These are phyloP conservation scores for Germaria angustata DNA, from an alignment of 2,888 invertebrate species.

Conservation along the genomic window DNA sequence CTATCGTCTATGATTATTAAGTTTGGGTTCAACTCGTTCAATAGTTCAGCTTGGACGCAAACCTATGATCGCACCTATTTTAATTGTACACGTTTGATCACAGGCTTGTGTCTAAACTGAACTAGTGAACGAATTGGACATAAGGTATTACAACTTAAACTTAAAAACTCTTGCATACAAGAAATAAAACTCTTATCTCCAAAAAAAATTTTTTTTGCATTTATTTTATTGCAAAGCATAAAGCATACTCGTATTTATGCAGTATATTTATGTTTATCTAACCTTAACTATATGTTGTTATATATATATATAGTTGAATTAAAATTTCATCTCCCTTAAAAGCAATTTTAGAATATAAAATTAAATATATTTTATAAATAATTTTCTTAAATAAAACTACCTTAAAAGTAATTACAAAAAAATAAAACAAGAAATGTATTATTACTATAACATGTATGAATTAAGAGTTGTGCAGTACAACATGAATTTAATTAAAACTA, in stretches of 20 bases:
- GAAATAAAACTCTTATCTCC: not conserved
- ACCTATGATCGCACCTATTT: no score
- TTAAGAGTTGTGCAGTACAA: constrained; percentile 59
- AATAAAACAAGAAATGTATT: constrained; percentile 25
- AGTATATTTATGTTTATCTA: not conserved
- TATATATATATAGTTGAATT: constrained; percentile 4
- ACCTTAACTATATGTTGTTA: not conserved
- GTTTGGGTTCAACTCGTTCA: no score
- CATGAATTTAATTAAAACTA: constrained; percentile 66
- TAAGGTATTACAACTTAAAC: no score
- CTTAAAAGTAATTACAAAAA: constrained; percentile 51
- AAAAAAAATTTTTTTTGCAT: no score
- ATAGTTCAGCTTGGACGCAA: no score
- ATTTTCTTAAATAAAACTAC: constrained; percentile 32
- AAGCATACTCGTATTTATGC: no score
- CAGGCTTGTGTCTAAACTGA: no score
- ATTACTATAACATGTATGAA: constrained; percentile 52
- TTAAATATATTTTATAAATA: constrained; percentile 42
- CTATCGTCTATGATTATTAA: no score
- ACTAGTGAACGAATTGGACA: no score
- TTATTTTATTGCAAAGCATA: no score
- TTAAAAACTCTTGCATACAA: no score
- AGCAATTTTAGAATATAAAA: constrained; percentile 50
- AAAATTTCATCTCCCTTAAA: constrained; percentile 51
- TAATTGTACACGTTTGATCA: no score